Evolutionary conservation across 2,888 invertebrate species (phyloP).

Genomic region (Lycaena phlaeas): DNA sequence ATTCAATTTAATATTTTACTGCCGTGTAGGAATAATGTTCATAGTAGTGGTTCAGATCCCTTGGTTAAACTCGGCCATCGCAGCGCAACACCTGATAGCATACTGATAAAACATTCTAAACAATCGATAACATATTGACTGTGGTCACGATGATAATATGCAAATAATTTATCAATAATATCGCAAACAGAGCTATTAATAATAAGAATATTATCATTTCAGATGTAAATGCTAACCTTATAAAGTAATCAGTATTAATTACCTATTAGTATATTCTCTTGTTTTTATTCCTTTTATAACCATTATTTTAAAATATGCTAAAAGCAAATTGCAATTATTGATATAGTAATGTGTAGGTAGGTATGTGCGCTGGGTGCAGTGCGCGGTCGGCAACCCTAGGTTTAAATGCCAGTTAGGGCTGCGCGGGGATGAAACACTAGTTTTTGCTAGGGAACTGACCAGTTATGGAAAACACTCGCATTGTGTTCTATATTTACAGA

Average conservation of each 20-base stretch:
- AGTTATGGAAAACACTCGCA: conserved; percentile 11
- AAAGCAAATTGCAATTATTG: not conserved
- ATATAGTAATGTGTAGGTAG: conserved; percentile 1
- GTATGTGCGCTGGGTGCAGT: too few species aligned
- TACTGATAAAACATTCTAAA: too few species aligned
- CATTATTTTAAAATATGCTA: conserved; percentile 3
- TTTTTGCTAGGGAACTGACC: conserved; percentile 9
- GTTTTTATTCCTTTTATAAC: not conserved
- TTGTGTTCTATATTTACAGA: conserved; percentile 8
- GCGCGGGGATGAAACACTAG: conserved; percentile 9
- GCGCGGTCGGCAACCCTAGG: conserved; percentile 1
- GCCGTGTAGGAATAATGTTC: too few species aligned
- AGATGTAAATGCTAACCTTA: conserved; percentile 3
- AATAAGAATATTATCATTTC: too few species aligned
- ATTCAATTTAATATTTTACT: too few species aligned
- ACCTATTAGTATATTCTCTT: not conserved
- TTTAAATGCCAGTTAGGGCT: conserved; percentile 9
- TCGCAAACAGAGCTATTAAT: too few species aligned
- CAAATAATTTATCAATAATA: too few species aligned
- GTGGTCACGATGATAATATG: too few species aligned
- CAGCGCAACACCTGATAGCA: too few species aligned
- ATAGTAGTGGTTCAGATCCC: too few species aligned
- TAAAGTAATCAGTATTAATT: conserved; percentile 2
- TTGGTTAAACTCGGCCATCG: too few species aligned
- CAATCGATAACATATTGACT: too few species aligned